phyloP scores from a whole-genome alignment of 2,888 invertebrate genomes.

The Ophioninae sp. region DNA sequence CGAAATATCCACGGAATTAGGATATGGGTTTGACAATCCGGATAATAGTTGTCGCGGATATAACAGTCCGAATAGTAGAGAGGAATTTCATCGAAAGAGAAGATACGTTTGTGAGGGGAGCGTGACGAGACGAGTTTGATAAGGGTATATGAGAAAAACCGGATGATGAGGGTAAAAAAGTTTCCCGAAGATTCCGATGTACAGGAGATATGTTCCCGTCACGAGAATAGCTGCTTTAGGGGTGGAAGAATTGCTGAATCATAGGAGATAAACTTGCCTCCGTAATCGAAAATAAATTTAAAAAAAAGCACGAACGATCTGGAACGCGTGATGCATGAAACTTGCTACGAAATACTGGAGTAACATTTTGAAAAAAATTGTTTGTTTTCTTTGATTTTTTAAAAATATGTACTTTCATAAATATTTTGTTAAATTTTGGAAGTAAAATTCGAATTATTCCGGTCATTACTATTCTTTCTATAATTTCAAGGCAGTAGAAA shows the following conservation, averaged over 20 bases:
- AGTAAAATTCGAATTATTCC: too few species aligned
- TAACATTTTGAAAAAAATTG: too few species aligned
- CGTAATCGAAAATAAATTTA: not conserved
- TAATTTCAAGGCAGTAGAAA: too few species aligned
- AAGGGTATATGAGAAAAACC: constrained; percentile 43
- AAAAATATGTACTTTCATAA: too few species aligned
- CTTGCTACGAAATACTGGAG: not conserved
- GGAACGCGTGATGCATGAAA: not conserved
- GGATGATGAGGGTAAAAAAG: constrained; percentile 46
- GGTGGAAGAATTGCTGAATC: constrained; percentile 62
- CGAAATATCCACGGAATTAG: constrained; percentile 42
- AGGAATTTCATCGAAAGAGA: constrained; percentile 61
- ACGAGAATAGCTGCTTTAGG: constrained; percentile 20
- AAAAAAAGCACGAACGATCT: not conserved
- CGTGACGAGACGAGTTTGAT: constrained; percentile 57
- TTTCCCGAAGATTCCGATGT: constrained; percentile 54
- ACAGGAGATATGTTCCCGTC: constrained; percentile 2
- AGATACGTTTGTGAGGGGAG: constrained; percentile 31
- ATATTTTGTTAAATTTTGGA: too few species aligned
- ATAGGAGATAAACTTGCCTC: constrained; percentile 29
- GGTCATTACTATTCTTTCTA: too few species aligned
- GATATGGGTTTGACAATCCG: constrained; percentile 28
- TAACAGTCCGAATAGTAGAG: constrained; percentile 65
- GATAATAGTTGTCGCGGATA: constrained; percentile 27
- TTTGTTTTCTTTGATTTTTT: too few species aligned